phyloP scores from a whole-genome alignment of 2,888 invertebrate genomes.

The Limulus polyphemus region DNA sequence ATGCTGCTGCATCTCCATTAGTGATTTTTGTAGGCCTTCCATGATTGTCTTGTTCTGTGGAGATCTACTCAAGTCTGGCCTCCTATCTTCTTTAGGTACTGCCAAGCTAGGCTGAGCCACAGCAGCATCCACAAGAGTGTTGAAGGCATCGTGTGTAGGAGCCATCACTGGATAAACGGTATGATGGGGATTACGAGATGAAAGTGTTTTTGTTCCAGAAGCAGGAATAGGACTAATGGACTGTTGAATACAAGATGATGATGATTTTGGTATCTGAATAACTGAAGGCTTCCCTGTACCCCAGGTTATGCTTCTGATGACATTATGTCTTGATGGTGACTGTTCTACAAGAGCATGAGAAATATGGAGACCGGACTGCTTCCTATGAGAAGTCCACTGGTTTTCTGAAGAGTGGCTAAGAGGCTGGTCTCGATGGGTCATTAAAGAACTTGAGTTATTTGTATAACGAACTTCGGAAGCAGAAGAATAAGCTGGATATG shows the following conservation, averaged over 20 bases:
- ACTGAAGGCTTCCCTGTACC: slow-evolving; percentile 26
- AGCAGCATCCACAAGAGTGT: slow-evolving; percentile 79
- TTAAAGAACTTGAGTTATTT: slow-evolving; percentile 19
- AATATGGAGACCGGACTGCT: slow-evolving; percentile 30
- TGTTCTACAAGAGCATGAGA: slow-evolving; percentile 7
- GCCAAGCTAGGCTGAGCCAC: slow-evolving; percentile 63
- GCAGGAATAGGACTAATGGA: neutral
- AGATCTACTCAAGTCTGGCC: slow-evolving; percentile 1
- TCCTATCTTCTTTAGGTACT: slow-evolving; percentile 22
- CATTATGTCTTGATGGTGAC: slow-evolving; percentile 47
- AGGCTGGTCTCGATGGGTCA: slow-evolving; percentile 33
- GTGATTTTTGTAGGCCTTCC: slow-evolving; percentile 26
- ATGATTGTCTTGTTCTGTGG: slow-evolving; percentile 14
- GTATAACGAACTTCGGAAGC: slow-evolving; percentile 15
- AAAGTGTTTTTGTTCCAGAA: slow-evolving; percentile 14
- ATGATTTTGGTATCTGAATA: slow-evolving; percentile 27
- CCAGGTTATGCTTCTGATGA: slow-evolving; percentile 41
- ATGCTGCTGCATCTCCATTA: slow-evolving; percentile 25
- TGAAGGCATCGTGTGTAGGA: slow-evolving; percentile 60
- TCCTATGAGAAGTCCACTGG: too few relatives aligned
- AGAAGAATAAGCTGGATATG: slow-evolving; percentile 13
- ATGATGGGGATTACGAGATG: slow-evolving; percentile 12
- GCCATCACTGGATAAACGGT: neutral
- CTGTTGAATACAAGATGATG: slow-evolving; percentile 23
- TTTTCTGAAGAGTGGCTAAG: slow-evolving; percentile 28